A percentile compares a stretch with the other conserved stretches of the same genome.
phyloP scores from a whole-genome alignment of 2,888 invertebrate species.

The Saturnia pavonia region DNA sequence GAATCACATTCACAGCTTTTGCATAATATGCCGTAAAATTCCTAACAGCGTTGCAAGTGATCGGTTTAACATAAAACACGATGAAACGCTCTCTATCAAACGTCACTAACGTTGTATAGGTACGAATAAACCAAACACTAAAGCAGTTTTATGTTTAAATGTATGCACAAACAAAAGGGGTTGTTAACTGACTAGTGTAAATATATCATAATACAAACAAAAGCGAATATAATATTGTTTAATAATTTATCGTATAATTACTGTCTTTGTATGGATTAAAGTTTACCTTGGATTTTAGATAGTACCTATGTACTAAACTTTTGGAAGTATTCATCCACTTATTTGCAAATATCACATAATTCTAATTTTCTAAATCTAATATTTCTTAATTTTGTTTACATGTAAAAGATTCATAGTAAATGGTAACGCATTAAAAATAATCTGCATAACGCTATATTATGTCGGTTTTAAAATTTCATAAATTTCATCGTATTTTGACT shows the following conservation, averaged over 20 bases:
- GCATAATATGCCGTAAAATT: slow-evolving; percentile 7
- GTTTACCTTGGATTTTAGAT: not conserved
- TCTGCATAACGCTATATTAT: no score
- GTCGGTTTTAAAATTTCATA: no score
- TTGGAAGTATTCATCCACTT: no score
- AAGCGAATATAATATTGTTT: not conserved
- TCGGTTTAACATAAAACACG: slow-evolving; percentile 32
- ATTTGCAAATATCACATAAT: no score
- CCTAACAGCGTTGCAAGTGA: slow-evolving; percentile 12
- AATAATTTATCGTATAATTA: not conserved
- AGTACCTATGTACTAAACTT: not conserved
- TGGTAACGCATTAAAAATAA: no score
- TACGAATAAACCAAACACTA: slow-evolving; percentile 38
- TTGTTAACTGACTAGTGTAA: slow-evolving; percentile 26
- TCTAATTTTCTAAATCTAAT: no score
- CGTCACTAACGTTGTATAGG: slow-evolving; percentile 41
- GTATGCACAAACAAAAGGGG: slow-evolving; percentile 29
- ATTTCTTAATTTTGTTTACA: no score
- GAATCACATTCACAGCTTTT: not conserved
- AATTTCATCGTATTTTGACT: no score
- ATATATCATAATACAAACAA: slow-evolving; percentile 26
- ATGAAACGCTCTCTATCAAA: slow-evolving; percentile 40
- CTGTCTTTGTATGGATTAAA: not conserved
- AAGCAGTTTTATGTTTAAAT: slow-evolving; percentile 37
- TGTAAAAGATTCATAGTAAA: no score